Base-by-base conservation (phyloP, 1,140 invertebrate species). In the Hydropsyche tenuis region DNA sequence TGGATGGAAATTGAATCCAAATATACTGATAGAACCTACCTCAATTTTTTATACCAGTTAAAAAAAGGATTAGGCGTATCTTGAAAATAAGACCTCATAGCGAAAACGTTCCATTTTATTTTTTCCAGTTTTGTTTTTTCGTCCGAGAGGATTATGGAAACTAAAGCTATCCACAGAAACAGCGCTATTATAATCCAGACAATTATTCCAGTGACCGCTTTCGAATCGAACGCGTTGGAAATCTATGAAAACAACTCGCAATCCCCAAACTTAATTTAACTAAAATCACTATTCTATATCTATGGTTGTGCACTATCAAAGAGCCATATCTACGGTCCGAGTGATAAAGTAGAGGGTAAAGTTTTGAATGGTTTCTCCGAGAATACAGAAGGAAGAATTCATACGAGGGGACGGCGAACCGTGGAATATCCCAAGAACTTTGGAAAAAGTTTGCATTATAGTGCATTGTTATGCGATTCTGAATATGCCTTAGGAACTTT, bases 161-260 rank as follows among this genome's bases (percentile, higher is more conserved):
- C 4, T 16, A 14, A n/a, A 51, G 46, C 56, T 9, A 62, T 62
- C 6, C 1, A 14, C 3, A 2, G 5, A 12, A 27, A 6, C 6
- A 5, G 30, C 30, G 9, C 30, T 37, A 37, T 37, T 37, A n/a
- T n/a, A 37, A 37, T 37, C 30, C 23, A 14, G n/a, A 22, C 48
- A 56, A 56, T 70, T 70, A 56, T 56, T 45, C 48, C 68, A 70
- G 23, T 70, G 68, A 70, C 68, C 48, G 48, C 23, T 11, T 70
- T 70, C 51, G n/a, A 56, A 42, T 22, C 51, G 18, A 23, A 68
- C 14, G 22, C 18, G 45, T 68, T 23, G 43, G 23, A 27, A 68
- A 23, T 62, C 65, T 43, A 23, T 23, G n/a, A 12, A 60, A 60
- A 53, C 20, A 20, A 37, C 9, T 37, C 30, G 30, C 30, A 20